A percentile compares a stretch with the other conserved stretches of the same genome.
phyloP scores from a whole-genome alignment of 2,113 vertebrate species.

The Scophthalmus maximus region DNA sequence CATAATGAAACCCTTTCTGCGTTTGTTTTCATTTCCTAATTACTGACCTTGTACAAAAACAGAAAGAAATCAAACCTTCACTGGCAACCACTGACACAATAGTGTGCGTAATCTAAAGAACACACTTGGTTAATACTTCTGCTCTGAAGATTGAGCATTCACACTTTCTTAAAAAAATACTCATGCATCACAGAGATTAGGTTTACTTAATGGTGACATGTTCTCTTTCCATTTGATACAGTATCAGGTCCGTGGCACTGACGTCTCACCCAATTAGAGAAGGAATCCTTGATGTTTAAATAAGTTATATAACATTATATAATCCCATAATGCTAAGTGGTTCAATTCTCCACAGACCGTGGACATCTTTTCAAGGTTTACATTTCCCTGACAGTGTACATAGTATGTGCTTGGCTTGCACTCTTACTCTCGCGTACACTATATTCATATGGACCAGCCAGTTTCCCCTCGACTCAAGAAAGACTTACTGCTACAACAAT shows the following conservation, averaged over 20 bases:
- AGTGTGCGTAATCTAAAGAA: constrained; percentile 54
- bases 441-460: not conserved
- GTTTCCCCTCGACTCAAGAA: not conserved
- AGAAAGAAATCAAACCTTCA: constrained; percentile 37
- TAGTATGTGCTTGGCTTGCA: constrained; percentile 25
- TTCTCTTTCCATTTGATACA: constrained; percentile 35
- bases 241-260: constrained; percentile 23
- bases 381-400: constrained; percentile 44
- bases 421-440: not conserved
- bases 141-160: constrained; percentile 13
- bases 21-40: constrained; percentile 52
- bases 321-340: constrained; percentile 28
- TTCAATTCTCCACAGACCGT: constrained; percentile 19
- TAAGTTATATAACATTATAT: constrained; percentile 49
- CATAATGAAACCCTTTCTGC: constrained; percentile 8
- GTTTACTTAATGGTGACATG: constrained; percentile 24
- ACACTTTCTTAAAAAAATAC: constrained; percentile 28
- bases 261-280: constrained; percentile 29
- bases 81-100: constrained; percentile 59
- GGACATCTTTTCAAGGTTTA: constrained; percentile 44
- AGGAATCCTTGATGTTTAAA: constrained; percentile 13
- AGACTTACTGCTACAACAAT: not conserved
- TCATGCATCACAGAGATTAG: constrained; percentile 18
- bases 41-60: constrained; percentile 43
- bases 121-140: constrained; percentile 18